Percentiles rank a stretch among this genome's conserved stretches.
Conservation (phyloP, 2,797 vertebrate genomes). For the Pantherophis alleghaniensis region DNA sequence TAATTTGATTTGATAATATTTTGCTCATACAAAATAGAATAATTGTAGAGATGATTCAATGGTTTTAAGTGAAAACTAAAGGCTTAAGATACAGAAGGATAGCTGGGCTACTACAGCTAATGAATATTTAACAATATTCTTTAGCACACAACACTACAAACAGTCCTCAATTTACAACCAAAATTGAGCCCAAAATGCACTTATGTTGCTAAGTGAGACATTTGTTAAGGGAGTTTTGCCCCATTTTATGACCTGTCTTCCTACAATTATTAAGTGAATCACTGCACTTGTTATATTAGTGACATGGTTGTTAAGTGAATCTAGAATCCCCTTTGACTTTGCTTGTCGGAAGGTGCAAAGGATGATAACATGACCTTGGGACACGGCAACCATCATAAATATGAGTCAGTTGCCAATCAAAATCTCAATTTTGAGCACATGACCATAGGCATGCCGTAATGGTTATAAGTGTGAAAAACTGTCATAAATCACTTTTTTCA, state of each 20-base stretch:
- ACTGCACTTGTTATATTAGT: neutral
- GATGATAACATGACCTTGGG: neutral
- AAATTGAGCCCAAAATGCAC: neutral
- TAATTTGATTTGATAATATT: neutral
- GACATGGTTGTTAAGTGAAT: neutral
- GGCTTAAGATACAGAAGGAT: too few relatives aligned
- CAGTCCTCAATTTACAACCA: neutral
- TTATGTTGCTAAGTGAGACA: neutral
- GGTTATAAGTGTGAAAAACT: neutral
- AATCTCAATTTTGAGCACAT: neutral
- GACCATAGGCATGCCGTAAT: neutral
- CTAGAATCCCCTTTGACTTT: neutral
- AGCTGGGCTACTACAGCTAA: neutral
- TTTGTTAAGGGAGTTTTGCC: neutral
- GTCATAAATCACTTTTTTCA: neutral
- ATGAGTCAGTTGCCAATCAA: neutral
- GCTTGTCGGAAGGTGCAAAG: neutral
- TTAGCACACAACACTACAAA: neutral
- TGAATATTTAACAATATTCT: neutral
- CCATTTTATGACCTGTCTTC: neutral
- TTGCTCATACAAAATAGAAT: neutral
- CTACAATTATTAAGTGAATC: neutral
- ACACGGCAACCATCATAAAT: neutral
- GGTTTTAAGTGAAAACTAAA: neutral
- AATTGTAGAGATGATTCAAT: neutral